Percentiles rank a stretch among this genome's conserved stretches.
Conservation (phyloP, 1,140 invertebrate genomes). For the Scylla paramamosain region DNA sequence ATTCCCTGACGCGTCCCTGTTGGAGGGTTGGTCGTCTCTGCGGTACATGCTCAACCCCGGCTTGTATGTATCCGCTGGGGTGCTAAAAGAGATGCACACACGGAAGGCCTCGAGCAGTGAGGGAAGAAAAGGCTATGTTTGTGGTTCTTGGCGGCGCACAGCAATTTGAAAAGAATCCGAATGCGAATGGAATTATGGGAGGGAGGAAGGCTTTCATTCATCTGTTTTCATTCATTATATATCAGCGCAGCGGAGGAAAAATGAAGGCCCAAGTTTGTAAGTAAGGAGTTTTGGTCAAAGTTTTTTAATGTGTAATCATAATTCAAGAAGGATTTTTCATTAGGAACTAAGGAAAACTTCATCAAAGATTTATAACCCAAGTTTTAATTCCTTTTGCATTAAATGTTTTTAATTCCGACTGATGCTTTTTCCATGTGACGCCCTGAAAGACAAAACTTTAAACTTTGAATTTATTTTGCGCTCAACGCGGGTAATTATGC, state of each 20-base stretch:
- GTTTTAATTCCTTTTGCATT: conserved; percentile 76
- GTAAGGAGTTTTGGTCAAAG: conserved; percentile 76
- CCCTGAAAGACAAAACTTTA: conserved; percentile 74
- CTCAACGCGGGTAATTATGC: conserved; percentile 74
- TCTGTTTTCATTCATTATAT: conserved; percentile 76
- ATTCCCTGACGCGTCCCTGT: neutral
- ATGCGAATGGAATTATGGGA: conserved; percentile 47
- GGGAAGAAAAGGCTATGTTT: neutral
- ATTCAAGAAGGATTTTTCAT: conserved; percentile 76
- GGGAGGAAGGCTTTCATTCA: conserved; percentile 63
- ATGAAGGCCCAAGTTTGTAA: conserved; percentile 75
- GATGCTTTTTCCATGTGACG: conserved; percentile 75
- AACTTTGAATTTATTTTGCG: conserved; percentile 75
- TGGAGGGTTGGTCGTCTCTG: neutral
- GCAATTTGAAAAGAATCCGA: conserved; percentile 66
- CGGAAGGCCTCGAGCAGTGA: neutral
- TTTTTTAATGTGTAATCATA: conserved; percentile 76
- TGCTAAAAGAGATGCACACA: neutral
- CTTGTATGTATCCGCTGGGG: neutral
- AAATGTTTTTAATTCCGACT: conserved; percentile 76
- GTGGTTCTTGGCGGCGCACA: conserved; percentile 16
- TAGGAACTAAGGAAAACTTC: conserved; percentile 74
- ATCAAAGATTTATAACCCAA: conserved; percentile 75
- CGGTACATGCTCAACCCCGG: neutral
- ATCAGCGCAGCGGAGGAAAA: conserved; percentile 72